Percentiles rank a stretch among this genome's conserved stretches.
Conservation (phyloP, 2,797 vertebrate species). For the Chloroceryle amazona region DNA sequence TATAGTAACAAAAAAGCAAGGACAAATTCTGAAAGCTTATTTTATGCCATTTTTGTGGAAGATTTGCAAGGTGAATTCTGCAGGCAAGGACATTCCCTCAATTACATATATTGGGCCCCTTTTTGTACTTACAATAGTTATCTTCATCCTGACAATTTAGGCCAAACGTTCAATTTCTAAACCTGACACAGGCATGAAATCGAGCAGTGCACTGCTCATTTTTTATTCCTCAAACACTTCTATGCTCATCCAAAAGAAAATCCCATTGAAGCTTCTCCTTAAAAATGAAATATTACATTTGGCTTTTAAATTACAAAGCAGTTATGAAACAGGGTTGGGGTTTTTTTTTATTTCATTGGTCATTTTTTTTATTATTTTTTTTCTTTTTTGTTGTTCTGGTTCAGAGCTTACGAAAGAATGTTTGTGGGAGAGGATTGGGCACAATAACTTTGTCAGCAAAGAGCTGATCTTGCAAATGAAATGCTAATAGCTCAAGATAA, state of each 20-base stretch:
- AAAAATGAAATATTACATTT: neutral
- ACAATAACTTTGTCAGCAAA: neutral
- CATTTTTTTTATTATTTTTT: neutral
- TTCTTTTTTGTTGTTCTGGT: neutral
- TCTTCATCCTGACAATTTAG: slow-evolving; percentile 19
- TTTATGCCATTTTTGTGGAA: slow-evolving; percentile 18
- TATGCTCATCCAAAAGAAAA: slow-evolving; percentile 30
- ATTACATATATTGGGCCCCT: neutral
- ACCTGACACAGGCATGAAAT: slow-evolving; percentile 31
- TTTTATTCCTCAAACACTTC: slow-evolving; percentile 1
- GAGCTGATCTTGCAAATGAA: slow-evolving; percentile 33
- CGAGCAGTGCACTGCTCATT: neutral
- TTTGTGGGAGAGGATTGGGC: neutral
- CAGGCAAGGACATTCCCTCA: slow-evolving; percentile 19
- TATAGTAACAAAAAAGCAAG: neutral
- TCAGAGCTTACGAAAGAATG: neutral
- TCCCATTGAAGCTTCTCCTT: slow-evolving; percentile 15
- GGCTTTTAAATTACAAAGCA: slow-evolving; percentile 21
- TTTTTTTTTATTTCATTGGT: neutral
- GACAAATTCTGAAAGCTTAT: neutral
- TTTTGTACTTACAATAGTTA: slow-evolving; percentile 1
- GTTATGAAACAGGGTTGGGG: neutral
- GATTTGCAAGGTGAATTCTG: slow-evolving; percentile 18
- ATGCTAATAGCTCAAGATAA: slow-evolving; percentile 41
- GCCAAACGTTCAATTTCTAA: slow-evolving; percentile 26